Evolutionary conservation across 2,113 vertebrate species (phyloP).

Genomic region (Lates calcarifer): DNA sequence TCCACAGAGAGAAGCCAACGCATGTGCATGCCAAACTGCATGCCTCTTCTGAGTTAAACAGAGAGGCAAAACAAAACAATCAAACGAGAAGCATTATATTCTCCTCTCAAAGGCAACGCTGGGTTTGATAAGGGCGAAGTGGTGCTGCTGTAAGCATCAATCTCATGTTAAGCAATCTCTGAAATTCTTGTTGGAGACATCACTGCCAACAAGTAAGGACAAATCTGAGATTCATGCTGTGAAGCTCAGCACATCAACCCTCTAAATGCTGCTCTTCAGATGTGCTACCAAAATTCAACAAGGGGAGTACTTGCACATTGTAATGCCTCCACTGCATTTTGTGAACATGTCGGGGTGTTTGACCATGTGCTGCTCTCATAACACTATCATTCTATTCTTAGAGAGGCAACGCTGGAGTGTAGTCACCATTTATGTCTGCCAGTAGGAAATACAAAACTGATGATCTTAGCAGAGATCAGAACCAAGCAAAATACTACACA

Average conservation of each 20-base stretch:
- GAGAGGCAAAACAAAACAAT: conserved; percentile 50
- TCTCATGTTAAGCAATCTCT: conserved; percentile 14
- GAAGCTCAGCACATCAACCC: neutral
- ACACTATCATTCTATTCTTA: neutral
- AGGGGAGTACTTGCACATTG: neutral
- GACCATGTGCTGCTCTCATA: neutral
- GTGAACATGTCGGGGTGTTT: neutral
- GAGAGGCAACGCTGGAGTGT: neutral
- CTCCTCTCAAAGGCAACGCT: conserved; percentile 36
- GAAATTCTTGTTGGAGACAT: conserved; percentile 8
- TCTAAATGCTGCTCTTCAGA: neutral
- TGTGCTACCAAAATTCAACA: neutral
- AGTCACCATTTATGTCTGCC: neutral
- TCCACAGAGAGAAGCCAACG: conserved; percentile 67
- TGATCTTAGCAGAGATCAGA: conserved; percentile 1
- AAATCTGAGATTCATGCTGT: neutral
- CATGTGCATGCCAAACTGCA: conserved; percentile 73
- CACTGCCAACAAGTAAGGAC: neutral
- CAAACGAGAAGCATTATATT: conserved; percentile 32
- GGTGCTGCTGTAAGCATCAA: conserved; percentile 23
- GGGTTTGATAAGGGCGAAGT: conserved; percentile 56
- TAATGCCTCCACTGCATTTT: neutral
- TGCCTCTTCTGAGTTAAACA: conserved; percentile 56
- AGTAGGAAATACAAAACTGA: neutral
- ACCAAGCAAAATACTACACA: neutral